A percentile compares a stretch with the other conserved stretches of the same genome.
Evolutionary conservation across 1,140 invertebrate genomes (phyloP).

Genomic region (Hetaerina americana): DNA sequence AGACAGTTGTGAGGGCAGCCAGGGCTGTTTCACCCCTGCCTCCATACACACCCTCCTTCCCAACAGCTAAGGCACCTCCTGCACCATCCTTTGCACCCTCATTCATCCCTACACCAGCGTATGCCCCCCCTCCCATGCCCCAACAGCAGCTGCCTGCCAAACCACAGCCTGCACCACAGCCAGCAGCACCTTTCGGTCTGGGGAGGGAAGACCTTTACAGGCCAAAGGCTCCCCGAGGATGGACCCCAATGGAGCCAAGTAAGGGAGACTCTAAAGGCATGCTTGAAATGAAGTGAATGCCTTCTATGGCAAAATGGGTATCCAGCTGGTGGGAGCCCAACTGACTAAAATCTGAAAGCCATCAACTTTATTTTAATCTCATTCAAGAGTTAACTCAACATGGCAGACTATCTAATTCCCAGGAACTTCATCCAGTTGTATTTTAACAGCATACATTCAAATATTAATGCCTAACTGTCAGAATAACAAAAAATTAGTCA

Average conservation of each 20-base stretch:
- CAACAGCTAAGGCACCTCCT: too few relatives aligned
- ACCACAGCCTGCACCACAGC: neutral
- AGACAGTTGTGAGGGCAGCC: constrained; percentile 17
- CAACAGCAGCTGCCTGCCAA: neutral
- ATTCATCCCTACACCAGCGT: neutral
- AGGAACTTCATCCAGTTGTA: too few relatives aligned
- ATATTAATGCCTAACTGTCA: too few relatives aligned
- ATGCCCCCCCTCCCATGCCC: neutral
- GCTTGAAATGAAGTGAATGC: neutral
- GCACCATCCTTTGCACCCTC: neutral
- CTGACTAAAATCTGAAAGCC: too few relatives aligned
- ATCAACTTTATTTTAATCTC: too few relatives aligned
- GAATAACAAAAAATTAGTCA: too few relatives aligned
- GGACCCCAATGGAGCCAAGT: constrained; percentile 26
- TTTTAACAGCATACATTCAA: too few relatives aligned
- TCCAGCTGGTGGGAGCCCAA: too few relatives aligned
- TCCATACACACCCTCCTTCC: too few relatives aligned
- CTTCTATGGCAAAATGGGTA: too few relatives aligned
- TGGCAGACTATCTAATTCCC: too few relatives aligned
- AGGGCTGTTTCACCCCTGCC: neutral
- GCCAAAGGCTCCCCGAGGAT: constrained; percentile 36
- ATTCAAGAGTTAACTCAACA: too few relatives aligned
- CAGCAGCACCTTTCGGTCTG: neutral
- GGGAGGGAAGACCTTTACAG: constrained; percentile 25
- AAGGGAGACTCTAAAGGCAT: neutral